phyloP scores from a whole-genome alignment of 2,888 invertebrate genomes.

The Chymomyza amoena region DNA sequence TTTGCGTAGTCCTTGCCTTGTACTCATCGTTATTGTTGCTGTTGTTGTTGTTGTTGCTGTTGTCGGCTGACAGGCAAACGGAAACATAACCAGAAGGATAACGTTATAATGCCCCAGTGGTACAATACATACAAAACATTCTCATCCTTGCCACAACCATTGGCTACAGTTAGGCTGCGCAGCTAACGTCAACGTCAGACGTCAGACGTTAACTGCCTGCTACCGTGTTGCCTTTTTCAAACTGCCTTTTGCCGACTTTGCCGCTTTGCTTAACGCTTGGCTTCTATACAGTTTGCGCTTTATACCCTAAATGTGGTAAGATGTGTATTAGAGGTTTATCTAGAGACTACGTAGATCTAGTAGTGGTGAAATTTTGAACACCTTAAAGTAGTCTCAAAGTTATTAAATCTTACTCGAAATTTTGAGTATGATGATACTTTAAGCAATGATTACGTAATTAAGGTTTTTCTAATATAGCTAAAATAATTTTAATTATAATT shows the following conservation, averaged over 20 bases:
- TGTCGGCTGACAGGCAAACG: constrained; percentile 70
- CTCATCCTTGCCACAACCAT: constrained; percentile 42
- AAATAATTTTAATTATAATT: no score
- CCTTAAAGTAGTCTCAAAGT: not conserved
- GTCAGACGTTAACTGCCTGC: not conserved
- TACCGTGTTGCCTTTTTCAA: constrained; percentile 48
- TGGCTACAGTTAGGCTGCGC: not conserved
- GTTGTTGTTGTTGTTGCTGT: constrained; percentile 30
- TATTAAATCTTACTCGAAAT: no score
- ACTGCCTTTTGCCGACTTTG: constrained; percentile 19
- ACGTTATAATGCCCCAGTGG: constrained; percentile 78
- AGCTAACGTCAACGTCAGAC: not conserved
- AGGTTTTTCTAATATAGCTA: no score
- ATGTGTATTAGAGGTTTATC: not conserved
- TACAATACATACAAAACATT: constrained; percentile 68
- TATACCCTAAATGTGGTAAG: not conserved
- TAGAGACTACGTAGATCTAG: not conserved
- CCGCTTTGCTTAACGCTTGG: constrained; percentile 23
- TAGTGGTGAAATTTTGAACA: not conserved
- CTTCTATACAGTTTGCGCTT: not conserved
- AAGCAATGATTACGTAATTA: no score
- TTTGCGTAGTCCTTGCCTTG: not conserved
- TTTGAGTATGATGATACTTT: no score
- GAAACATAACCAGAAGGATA: constrained; percentile 79
- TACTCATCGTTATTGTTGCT: constrained; percentile 39